Percentiles rank a stretch among this genome's conserved stretches.
phyloP scores from a whole-genome alignment of 2,888 invertebrate genomes.

The Augiades crinisus region DNA sequence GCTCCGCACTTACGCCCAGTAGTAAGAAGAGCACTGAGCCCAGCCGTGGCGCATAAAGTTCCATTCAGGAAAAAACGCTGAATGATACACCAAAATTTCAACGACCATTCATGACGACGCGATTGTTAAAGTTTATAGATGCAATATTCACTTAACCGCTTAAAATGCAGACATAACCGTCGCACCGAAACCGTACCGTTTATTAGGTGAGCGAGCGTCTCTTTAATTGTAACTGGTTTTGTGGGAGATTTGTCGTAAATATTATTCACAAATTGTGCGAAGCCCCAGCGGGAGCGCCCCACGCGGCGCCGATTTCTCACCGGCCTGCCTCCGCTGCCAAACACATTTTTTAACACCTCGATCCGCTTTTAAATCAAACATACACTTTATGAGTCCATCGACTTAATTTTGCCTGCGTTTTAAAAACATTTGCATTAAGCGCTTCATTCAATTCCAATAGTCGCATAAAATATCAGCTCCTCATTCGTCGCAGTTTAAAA shows the following conservation, averaged over 20 bases:
- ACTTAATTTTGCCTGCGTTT: slow-evolving; percentile 38
- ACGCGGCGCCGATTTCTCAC: slow-evolving; percentile 78
- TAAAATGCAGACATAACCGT: slow-evolving; percentile 9
- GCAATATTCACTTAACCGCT: neutral
- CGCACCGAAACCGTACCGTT: slow-evolving; percentile 30
- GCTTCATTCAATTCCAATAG: slow-evolving; percentile 23
- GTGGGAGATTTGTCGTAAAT: slow-evolving; percentile 73
- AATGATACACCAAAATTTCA: no score
- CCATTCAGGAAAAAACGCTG: no score
- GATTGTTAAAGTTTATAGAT: slow-evolving; percentile 7
- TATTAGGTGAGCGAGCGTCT: slow-evolving; percentile 51
- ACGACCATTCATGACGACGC: no score
- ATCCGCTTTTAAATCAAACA: slow-evolving; percentile 66
- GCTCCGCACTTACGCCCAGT: no score
- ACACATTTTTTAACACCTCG: slow-evolving; percentile 80
- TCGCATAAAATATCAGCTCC: slow-evolving; percentile 11
- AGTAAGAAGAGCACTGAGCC: no score
- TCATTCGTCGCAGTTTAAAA: slow-evolving; percentile 6
- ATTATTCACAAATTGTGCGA: slow-evolving; percentile 72
- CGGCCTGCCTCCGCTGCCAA: slow-evolving; percentile 69
- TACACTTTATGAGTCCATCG: slow-evolving; percentile 66
- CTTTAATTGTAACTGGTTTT: slow-evolving; percentile 59
- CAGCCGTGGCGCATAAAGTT: no score
- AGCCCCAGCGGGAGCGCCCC: slow-evolving; percentile 66
- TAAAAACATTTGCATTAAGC: slow-evolving; percentile 17